phyloP scores from a whole-genome alignment of 2,113 vertebrate species.

The Pseudorhombus dupliciocellatus region DNA sequence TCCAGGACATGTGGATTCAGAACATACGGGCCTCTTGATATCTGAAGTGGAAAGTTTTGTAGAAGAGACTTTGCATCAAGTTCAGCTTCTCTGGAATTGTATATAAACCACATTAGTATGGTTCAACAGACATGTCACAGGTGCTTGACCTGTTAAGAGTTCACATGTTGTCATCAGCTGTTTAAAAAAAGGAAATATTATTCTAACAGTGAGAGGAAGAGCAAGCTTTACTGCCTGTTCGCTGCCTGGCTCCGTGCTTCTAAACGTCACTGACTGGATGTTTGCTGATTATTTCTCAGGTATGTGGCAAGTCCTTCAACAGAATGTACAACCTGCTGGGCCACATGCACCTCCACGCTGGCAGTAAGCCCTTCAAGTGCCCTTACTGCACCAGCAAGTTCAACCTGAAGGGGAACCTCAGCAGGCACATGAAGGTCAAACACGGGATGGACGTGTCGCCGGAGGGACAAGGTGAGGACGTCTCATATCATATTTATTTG shows the following conservation, averaged over 20 bases:
- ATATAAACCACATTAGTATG: no score
- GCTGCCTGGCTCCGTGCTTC: neutral
- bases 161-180: neutral
- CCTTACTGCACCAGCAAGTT: constrained; percentile 99
- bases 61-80: no score
- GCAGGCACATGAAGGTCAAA: constrained; percentile 99
- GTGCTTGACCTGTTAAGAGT: neutral
- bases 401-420: constrained; percentile 98
- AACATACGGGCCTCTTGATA: no score
- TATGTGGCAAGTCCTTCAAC: constrained; percentile 98
- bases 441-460: constrained; percentile 96
- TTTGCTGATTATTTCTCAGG: constrained; percentile 74
- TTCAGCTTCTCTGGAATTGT: no score
- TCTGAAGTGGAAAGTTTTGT: no score
- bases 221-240: neutral
- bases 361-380: constrained; percentile 98
- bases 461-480: constrained; percentile 90
- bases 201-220: constrained; percentile 1
- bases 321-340: constrained; percentile 99
- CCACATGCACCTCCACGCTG: constrained; percentile 97
- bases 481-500: neutral
- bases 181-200: constrained; percentile 2
- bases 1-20: no score
- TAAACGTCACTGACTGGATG: neutral
- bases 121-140: neutral